Conservation (phyloP, 2,797 vertebrate species). For the Petrocephalus sullivani region DNA sequence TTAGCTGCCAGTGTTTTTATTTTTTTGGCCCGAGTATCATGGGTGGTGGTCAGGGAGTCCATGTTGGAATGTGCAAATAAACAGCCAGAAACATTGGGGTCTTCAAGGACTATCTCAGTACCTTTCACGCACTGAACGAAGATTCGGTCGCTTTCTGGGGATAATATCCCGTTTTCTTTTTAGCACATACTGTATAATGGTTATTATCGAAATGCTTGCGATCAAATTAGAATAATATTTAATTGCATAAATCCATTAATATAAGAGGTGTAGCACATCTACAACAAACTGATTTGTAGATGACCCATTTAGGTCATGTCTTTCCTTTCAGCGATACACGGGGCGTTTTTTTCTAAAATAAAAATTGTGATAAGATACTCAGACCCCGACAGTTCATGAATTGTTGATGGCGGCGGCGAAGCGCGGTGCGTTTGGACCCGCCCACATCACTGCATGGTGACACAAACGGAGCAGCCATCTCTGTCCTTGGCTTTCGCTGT, state of each 20-base stretch:
- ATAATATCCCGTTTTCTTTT: neutral
- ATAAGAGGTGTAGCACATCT: neutral
- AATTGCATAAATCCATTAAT: neutral
- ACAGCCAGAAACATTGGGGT: neutral
- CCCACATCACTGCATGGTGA: neutral
- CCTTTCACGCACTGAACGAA: neutral
- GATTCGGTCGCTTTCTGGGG: neutral
- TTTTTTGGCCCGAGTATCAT: neutral
- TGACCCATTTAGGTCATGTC: neutral
- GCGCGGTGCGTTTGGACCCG: neutral
- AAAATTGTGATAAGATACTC: neutral
- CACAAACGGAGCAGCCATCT: neutral
- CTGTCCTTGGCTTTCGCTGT: neutral
- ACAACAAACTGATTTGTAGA: neutral
- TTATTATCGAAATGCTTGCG: neutral
- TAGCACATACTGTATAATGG: neutral
- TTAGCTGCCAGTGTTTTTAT: neutral
- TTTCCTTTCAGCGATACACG: neutral
- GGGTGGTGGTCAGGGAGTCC: neutral
- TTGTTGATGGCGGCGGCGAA: neutral
- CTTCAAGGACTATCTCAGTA: neutral
- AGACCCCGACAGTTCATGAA: neutral
- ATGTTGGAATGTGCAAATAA: neutral
- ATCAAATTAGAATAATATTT: neutral
- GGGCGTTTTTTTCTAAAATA: neutral